phyloP scores from a whole-genome alignment of 2,113 vertebrate species.

The Paralichthys olivaceus region DNA sequence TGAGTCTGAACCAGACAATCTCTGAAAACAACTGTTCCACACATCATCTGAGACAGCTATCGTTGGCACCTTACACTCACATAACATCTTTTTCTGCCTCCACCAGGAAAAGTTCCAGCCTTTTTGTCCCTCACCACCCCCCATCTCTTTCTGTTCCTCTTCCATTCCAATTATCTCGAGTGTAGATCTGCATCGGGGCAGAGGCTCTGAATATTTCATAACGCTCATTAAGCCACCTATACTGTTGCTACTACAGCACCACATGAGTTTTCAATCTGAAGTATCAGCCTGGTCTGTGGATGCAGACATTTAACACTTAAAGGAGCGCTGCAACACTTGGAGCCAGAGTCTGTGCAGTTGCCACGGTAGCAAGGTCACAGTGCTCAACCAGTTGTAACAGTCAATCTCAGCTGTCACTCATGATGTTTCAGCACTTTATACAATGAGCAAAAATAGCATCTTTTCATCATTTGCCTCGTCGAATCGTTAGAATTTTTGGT shows the following conservation, averaged over 20 bases:
- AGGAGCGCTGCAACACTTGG: no score
- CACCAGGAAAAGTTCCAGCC: slow-evolving; percentile 26
- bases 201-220: slow-evolving; percentile 68
- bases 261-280: slow-evolving; percentile 32
- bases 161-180: slow-evolving; percentile 67
- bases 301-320: no score
- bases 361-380: no score
- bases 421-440: no score
- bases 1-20: no score
- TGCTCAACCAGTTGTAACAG: no score
- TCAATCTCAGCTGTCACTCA: no score
- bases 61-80: background rate
- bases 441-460: no score
- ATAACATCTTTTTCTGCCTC: background rate
- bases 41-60: background rate
- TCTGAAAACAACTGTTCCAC: background rate
- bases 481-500: no score
- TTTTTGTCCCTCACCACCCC: slow-evolving; percentile 29
- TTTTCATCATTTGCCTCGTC: no score
- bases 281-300: slow-evolving; percentile 4
- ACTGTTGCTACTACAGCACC: slow-evolving; percentile 15
- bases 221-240: slow-evolving; percentile 53
- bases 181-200: slow-evolving; percentile 51
- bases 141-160: slow-evolving; percentile 27
- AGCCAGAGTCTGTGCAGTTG: no score